These are phyloP conservation scores for Piliocolobus tephrosceles DNA, from an alignment of 2,113 vertebrate species.

Conservation along the genomic window DNA sequence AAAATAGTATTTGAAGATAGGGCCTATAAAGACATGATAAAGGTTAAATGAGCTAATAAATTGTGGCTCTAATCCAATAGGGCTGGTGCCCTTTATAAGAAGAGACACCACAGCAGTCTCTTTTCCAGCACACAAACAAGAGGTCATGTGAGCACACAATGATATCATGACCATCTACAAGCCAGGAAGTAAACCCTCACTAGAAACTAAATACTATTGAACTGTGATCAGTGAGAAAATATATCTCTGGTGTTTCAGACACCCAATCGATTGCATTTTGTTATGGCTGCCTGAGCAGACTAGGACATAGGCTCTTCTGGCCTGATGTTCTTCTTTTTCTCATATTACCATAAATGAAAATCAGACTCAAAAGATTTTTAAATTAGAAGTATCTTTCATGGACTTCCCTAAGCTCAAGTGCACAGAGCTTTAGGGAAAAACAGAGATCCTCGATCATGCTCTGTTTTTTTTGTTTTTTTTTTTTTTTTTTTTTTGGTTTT, in stretches of 20 bases:
- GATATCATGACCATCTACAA: background rate
- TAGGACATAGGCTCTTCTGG: background rate
- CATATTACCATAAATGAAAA: background rate
- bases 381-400: background rate
- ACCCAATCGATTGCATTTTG: background rate
- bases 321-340: background rate
- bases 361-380: background rate
- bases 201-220: background rate
- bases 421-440: background rate
- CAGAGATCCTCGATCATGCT: background rate
- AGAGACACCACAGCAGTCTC: background rate
- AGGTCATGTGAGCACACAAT: background rate
- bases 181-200: background rate
- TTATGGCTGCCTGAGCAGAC: too few species aligned
- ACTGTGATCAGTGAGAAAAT: background rate
- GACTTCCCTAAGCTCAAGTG: background rate
- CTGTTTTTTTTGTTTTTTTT: too few species aligned
- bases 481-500: too few species aligned
- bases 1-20: background rate
- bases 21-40: background rate
- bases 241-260: background rate
- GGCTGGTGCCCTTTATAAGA: background rate
- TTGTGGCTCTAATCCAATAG: background rate
- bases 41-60: background rate
- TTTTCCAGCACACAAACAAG: background rate